A percentile compares a stretch with the other conserved stretches of the same genome.
Evolutionary conservation across 1,140 invertebrate genomes (phyloP).

Genomic region (Camponotus vicinus): DNA sequence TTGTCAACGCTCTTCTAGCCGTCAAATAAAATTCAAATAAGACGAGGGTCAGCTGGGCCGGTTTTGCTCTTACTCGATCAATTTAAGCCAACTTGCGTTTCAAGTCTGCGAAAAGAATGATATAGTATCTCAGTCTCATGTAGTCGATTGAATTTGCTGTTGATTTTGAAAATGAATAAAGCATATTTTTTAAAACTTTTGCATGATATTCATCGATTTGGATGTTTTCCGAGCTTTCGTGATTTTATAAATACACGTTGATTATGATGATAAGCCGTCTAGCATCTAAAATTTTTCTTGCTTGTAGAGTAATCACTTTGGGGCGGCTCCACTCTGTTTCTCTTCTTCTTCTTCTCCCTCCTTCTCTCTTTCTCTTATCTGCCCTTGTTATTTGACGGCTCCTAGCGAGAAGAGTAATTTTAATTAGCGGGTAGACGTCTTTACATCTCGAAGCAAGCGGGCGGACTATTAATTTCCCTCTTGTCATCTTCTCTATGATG

Average conservation of each 20-base stretch:
- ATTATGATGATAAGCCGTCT: constrained; percentile 17
- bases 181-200: not conserved
- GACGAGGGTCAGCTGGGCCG: constrained; percentile 65
- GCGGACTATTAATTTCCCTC: constrained; percentile 69
- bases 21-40: constrained; percentile 79
- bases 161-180: not conserved
- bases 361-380: too few relatives aligned
- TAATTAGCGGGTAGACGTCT: constrained; percentile 74
- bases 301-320: constrained; percentile 68
- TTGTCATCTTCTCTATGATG: constrained; percentile 23
- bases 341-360: too few relatives aligned
- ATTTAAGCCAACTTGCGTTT: constrained; percentile 40
- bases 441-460: constrained; percentile 61
- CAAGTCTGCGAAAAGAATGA: not conserved
- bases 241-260: constrained; percentile 30
- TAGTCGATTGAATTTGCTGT: not conserved
- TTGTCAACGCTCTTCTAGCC: constrained; percentile 73
- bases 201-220: not conserved
- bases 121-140: not conserved
- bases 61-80: constrained; percentile 38
- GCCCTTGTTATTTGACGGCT: constrained; percentile 52
- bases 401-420: constrained; percentile 64
- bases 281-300: constrained; percentile 45
- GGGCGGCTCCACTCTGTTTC: not conserved
- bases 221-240: not conserved